Evolutionary conservation across 2,888 invertebrate genomes (phyloP).

Genomic region (Brachypalpus laphriformis): DNA sequence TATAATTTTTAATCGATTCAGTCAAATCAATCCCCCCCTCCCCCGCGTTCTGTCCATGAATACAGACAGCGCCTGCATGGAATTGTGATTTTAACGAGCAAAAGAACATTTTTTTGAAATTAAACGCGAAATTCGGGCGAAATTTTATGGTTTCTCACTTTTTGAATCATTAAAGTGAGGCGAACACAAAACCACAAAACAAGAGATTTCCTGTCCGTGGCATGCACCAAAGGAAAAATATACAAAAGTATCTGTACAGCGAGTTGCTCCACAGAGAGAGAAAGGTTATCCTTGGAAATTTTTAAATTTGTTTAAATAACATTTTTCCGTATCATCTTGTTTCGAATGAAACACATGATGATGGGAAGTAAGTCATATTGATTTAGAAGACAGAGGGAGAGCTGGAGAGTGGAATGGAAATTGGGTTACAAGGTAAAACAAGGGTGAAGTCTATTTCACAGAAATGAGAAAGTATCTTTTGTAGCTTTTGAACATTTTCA

Average conservation of each 20-base stretch:
- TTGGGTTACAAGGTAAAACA: not conserved
- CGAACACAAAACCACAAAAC: slow-evolving; percentile 40
- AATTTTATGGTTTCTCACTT: slow-evolving; percentile 3
- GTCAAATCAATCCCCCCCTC: not conserved
- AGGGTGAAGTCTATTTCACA: not conserved
- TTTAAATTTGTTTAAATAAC: not conserved
- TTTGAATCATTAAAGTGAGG: not conserved
- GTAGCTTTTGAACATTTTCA: not conserved
- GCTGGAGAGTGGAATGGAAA: not conserved
- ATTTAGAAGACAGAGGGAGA: not conserved
- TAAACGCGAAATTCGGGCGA: slow-evolving; percentile 13
- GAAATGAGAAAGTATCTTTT: not conserved
- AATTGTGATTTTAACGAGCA: slow-evolving; percentile 18
- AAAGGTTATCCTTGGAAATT: slow-evolving; percentile 22
- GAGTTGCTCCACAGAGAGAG: slow-evolving; percentile 10
- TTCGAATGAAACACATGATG: not conserved
- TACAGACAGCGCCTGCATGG: too few relatives aligned
- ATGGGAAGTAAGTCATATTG: too few relatives aligned
- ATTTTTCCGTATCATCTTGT: not conserved
- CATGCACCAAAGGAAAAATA: slow-evolving; percentile 28
- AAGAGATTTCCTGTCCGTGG: slow-evolving; percentile 53
- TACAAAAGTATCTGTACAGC: slow-evolving; percentile 2
- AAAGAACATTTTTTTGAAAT: not conserved
- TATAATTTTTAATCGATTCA: slow-evolving; percentile 42
- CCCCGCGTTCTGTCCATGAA: not conserved